Evolutionary conservation across 2,797 vertebrate genomes (phyloP), one percentile per base, ranked within the genome.

Genomic region (Otolemur crassicaudatus): DNA sequence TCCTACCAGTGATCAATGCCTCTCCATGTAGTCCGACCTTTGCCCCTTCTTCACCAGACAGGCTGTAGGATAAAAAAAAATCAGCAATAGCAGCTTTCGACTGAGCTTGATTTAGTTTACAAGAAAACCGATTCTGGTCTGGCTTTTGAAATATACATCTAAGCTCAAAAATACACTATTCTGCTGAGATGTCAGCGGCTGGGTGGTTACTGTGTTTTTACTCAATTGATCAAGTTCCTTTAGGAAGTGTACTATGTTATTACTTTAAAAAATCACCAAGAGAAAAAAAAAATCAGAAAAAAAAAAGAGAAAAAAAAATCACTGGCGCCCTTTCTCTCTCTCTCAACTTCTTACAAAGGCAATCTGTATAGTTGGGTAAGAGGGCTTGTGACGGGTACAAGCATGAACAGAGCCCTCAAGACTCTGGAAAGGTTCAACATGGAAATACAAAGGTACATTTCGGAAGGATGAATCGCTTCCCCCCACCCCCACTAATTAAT

Each of bases 381-480:
- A 94, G 67, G 87, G 81, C 73, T 95, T 97, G 84, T 84, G 70
- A 72, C 61, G 84, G 86, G 72, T 82, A 80, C 70, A 85, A 94
- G 79, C 61, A 79, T 94, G 81, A 96, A 87, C 56, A 92, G 95
- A 96, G 84, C 65, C 95, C 91, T 97, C 34, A n/a, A 19, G 13
- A 31, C 91, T 13, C 90, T 89, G 40, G 94, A 96, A 93, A 97
- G 88, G 97, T 97, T 97, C 97, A 98, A 95, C 84, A 17, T 27
- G 92, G 95, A 96, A 90, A 96, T 94, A 96, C 93, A 94, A 96
- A 98, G 93, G 96, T 97, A 90, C 95, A 96, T 96, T 92, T 95
- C 96, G 87, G 96, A 98, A 96, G 98, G 97, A 98, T 96, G 89
- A 98, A 98, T 98, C 97, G 97, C 97, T 97, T 97, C 97, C 96